Base-by-base conservation (phyloP, 2,113 vertebrate species). In the Lampris megalopsis region DNA sequence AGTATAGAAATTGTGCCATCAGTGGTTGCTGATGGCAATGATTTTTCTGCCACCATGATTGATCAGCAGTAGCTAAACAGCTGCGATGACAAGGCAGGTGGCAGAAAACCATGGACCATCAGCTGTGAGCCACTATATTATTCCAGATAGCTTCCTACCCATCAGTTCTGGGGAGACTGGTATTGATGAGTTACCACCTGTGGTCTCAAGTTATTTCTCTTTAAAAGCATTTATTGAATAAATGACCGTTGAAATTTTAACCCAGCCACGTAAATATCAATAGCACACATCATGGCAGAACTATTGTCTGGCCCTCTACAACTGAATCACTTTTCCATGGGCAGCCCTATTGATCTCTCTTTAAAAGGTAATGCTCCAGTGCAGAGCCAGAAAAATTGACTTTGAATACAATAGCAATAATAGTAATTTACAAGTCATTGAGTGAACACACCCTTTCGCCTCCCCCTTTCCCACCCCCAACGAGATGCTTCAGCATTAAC, bases 221-320 rank as follows among this genome's bases (percentile, higher is more conserved):
- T 91, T 89, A 90, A 91, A 86, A 75, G 86, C 69, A 79, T 89
- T 91, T 91, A 94, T 94, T 91, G 90, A 94, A 83, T 86, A 88
- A 89, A 85, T 87, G 90, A 88, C 91, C 86, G 84, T 90, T 90
- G 85, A 89, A 92, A 92, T 90, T 92, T 93, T 88, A 93, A 93
- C 83, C 86, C 81, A 81, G 79, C 84, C 88, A 79, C 89, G 90
- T 92, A 89, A 92, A 92, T 92, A 91, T 88, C 91, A 91, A 94
- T 91, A 87, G 80, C 60, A 68, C 80, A 87, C 82, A 90, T 88
- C 87, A 79, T 57, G 52, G 75, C 53, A 78, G 68, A 66, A 71
- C 85, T 77, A 75, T 73, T 74, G 81, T 87, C 79, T 70, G 68
- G 57, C 86, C 85, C 81, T 79, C 63, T 73, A 85, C 79, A 87